Evolutionary conservation across 2,113 vertebrate species (phyloP).

Genomic region (Boulengerochromis microlepis): DNA sequence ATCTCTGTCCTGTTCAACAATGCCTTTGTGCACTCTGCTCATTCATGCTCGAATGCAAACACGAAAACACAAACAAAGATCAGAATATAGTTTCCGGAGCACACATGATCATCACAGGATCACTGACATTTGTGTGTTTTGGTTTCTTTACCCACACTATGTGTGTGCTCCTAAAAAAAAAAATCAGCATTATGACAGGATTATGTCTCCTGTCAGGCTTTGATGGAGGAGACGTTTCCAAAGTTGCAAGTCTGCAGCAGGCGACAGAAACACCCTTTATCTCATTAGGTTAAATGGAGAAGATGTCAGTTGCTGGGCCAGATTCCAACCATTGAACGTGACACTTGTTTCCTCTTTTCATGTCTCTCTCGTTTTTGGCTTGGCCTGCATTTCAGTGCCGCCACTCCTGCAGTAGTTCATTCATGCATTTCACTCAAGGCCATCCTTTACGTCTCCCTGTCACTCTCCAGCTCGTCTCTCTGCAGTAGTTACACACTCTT

Average conservation of each 20-base stretch:
- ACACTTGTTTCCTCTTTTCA: slow-evolving; percentile 5
- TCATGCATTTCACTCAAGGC: slow-evolving; percentile 33
- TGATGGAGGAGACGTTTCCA: neutral
- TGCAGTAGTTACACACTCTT: neutral
- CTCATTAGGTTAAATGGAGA: slow-evolving; percentile 42
- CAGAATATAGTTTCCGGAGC: neutral
- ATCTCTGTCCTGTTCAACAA: slow-evolving; percentile 26
- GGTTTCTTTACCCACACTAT: neutral
- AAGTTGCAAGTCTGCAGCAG: neutral
- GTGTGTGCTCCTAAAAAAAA: neutral
- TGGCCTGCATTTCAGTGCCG: neutral
- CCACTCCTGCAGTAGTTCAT: neutral
- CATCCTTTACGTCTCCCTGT: slow-evolving; percentile 13
- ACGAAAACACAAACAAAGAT: slow-evolving; percentile 15
- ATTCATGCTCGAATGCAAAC: slow-evolving; percentile 22
- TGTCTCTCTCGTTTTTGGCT: neutral
- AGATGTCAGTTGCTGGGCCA: slow-evolving; percentile 31
- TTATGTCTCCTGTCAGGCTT: neutral
- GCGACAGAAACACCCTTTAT: slow-evolving; percentile 34
- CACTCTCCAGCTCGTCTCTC: neutral
- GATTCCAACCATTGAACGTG: slow-evolving; percentile 32
- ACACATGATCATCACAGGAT: neutral
- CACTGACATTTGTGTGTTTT: neutral
- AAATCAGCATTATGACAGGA: neutral
- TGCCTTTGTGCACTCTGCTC: slow-evolving; percentile 25